A percentile compares a stretch with the other conserved stretches of the same genome.
Evolutionary conservation across 2,113 vertebrate species (phyloP).

Genomic region (Gallinago jamesoni): DNA sequence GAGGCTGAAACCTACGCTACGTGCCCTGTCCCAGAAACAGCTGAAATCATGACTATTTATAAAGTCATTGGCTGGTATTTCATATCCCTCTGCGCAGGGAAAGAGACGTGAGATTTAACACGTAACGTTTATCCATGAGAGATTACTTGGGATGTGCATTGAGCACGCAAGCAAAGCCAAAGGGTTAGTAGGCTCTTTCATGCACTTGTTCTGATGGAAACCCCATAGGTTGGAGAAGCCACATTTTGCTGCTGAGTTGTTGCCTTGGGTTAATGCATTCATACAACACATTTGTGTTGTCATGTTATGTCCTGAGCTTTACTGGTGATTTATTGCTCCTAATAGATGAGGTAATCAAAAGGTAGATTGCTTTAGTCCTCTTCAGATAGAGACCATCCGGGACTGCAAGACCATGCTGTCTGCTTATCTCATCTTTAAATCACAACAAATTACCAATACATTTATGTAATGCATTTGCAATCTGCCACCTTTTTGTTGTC

Average conservation of each 20-base stretch:
- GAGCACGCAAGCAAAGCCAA: background rate
- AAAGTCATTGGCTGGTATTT: background rate
- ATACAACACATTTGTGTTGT: background rate
- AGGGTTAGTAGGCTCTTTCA: background rate
- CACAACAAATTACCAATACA: background rate
- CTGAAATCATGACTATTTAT: background rate
- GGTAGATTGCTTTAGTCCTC: background rate
- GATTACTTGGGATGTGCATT: background rate
- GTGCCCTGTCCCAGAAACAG: slow-evolving; percentile 8
- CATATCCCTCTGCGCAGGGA: background rate
- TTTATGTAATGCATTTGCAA: background rate
- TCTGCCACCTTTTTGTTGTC: background rate
- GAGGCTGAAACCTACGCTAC: background rate
- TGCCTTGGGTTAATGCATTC: background rate
- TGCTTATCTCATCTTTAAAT: background rate
- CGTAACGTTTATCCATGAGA: background rate
- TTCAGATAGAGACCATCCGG: background rate
- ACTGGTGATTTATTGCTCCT: background rate
- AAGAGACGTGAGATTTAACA: background rate
- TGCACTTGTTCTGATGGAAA: background rate
- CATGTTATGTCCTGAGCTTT: background rate
- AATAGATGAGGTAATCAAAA: background rate
- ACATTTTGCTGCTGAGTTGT: background rate
- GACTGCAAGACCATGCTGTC: background rate
- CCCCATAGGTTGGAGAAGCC: background rate